A percentile compares a stretch with the other conserved stretches of the same genome.
These are phyloP conservation scores for Microcebus griseorufus DNA, from an alignment of 2,113 vertebrate species.

Conservation along the genomic window DNA sequence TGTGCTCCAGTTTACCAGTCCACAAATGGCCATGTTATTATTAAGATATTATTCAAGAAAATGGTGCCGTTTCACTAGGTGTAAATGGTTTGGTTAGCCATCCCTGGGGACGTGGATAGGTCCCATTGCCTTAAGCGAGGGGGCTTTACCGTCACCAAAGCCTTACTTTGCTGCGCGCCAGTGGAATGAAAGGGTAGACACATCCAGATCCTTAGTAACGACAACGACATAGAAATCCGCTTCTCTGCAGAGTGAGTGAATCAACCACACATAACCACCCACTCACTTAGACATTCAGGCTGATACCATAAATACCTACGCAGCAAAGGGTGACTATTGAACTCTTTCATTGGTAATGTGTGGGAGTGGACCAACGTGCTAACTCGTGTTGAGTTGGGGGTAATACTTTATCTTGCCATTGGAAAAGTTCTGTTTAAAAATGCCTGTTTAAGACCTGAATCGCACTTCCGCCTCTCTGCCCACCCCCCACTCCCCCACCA, in stretches of 20 bases:
- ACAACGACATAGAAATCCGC: neutral
- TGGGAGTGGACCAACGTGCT: constrained; percentile 41
- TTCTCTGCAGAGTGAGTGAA: constrained; percentile 64
- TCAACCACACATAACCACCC: constrained; percentile 47
- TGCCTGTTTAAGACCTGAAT: constrained; percentile 19
- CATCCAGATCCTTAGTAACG: neutral
- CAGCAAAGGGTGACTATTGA: constrained; percentile 42
- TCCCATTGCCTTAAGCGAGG: neutral
- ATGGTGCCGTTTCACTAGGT: neutral
- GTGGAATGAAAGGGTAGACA: neutral
- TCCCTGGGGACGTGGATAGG: fast-evolving
- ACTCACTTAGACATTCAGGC: constrained; percentile 58
- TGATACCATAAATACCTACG: constrained; percentile 41
- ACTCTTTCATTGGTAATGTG: constrained; percentile 12
- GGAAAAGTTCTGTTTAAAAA: constrained; percentile 30
- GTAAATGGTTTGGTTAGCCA: neutral
- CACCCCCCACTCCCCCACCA: too few relatives aligned
- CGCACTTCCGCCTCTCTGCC: neutral
- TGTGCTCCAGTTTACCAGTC: neutral
- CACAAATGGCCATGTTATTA: neutral
- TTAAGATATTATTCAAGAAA: neutral
- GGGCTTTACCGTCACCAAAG: neutral
- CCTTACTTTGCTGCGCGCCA: neutral
- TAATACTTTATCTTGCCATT: constrained; percentile 47
- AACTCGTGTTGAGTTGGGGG: constrained; percentile 10